Evolutionary conservation across 1,140 invertebrate species (phyloP).

Genomic region (Drepana arcuata): DNA sequence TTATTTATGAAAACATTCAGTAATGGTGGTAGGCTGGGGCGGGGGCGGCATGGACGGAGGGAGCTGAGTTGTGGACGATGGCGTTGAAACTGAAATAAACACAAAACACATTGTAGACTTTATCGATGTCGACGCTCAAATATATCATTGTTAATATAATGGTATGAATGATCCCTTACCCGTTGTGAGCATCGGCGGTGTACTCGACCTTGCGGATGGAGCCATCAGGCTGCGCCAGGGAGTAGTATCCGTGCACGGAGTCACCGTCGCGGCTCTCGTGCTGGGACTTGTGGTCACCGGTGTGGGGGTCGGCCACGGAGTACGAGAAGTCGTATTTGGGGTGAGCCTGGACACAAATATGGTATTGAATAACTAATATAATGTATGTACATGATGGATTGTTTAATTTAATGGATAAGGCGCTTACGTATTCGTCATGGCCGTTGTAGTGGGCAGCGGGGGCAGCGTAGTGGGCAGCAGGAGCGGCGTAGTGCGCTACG

Average conservation of each 20-base stretch:
- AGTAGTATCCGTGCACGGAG: slow-evolving; percentile 43
- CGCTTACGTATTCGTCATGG: slow-evolving; percentile 35
- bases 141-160: too few relatives aligned
- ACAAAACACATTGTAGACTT: neutral
- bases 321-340: slow-evolving; percentile 68
- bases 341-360: slow-evolving; percentile 23
- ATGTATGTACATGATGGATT: too few relatives aligned
- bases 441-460: slow-evolving; percentile 18
- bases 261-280: slow-evolving; percentile 43
- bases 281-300: slow-evolving; percentile 46
- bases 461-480: slow-evolving; percentile 27
- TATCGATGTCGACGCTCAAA: neutral
- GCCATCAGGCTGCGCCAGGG: slow-evolving; percentile 48
- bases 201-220: slow-evolving; percentile 38
- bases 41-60: slow-evolving; percentile 10
- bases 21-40: slow-evolving; percentile 14
- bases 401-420: slow-evolving; percentile 5
- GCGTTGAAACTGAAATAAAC: slow-evolving; percentile 14
- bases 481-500: slow-evolving; percentile 27
- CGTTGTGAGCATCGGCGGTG: slow-evolving; percentile 33
- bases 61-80: slow-evolving; percentile 17
- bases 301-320: slow-evolving; percentile 62
- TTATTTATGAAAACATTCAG: too few relatives aligned
- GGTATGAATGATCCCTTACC: too few relatives aligned
- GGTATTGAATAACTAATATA: too few relatives aligned